Evolutionary conservation across 2,113 vertebrate species (phyloP).

Genomic region (Larimichthys crocea): DNA sequence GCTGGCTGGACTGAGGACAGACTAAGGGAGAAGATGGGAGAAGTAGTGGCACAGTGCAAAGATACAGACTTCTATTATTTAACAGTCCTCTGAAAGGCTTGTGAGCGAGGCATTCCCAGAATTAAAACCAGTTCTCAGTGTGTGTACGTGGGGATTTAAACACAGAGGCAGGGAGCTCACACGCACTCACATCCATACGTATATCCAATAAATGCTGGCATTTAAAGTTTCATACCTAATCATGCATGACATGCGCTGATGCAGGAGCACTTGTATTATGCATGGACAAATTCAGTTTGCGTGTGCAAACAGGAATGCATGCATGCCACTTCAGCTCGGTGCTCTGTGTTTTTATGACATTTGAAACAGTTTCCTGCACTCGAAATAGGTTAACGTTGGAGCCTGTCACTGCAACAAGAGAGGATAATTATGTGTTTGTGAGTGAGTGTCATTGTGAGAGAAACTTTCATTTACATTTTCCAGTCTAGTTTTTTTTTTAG

Average conservation of each 20-base stretch:
- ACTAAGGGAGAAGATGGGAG: constrained; percentile 32
- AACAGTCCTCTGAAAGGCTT: constrained; percentile 52
- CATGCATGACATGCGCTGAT: constrained; percentile 26
- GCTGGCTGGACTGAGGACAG: constrained; percentile 28
- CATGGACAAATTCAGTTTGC: not conserved
- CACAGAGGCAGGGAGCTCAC: not conserved
- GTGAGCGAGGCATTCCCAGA: constrained; percentile 20
- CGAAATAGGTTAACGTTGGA: constrained; percentile 38
- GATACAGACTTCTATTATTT: constrained; percentile 69
- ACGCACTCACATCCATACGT: not conserved
- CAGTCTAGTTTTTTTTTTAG: not conserved
- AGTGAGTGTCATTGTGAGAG: not conserved
- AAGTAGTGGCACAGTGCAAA: constrained; percentile 47
- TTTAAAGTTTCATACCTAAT: not conserved
- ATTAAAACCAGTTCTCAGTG: constrained; percentile 13
- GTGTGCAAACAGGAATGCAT: not conserved
- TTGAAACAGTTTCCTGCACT: constrained; percentile 37
- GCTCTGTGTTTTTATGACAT: constrained; percentile 39
- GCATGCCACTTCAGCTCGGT: not conserved
- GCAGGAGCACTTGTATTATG: constrained; percentile 7
- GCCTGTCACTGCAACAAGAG: constrained; percentile 4
- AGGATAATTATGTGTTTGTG: constrained; percentile 21
- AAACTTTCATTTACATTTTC: constrained; percentile 17
- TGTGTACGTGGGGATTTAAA: not conserved
- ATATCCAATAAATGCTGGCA: constrained; percentile 16